phyloP scores from a whole-genome alignment of 2,888 invertebrate species.

The Perithous albicinctus region DNA sequence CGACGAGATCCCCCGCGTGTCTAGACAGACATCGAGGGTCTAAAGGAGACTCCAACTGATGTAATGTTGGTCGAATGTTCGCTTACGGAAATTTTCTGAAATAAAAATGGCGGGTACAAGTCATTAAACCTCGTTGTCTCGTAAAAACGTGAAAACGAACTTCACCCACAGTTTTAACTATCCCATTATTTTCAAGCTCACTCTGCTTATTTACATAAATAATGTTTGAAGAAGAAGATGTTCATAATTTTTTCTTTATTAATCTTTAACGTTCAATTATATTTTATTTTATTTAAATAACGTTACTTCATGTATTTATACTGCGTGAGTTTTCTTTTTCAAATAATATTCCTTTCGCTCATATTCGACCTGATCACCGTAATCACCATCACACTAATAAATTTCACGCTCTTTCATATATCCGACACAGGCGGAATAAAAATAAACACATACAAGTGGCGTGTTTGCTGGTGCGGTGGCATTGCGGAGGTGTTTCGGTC shows the following conservation, averaged over 20 bases:
- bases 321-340: background rate
- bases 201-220: too few species aligned
- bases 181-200: too few species aligned
- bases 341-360: background rate
- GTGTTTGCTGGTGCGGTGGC: constrained; percentile 20
- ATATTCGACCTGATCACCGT: background rate
- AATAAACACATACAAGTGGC: constrained; percentile 20
- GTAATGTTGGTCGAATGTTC: constrained; percentile 37
- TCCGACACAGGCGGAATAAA: constrained; percentile 15
- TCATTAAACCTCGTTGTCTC: constrained; percentile 31
- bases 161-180: too few species aligned
- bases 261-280: too few species aligned
- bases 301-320: background rate
- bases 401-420: background rate
- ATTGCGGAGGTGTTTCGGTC: constrained; percentile 76
- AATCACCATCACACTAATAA: background rate
- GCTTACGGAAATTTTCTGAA: constrained; percentile 41
- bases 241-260: too few species aligned
- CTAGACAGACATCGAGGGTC: constrained; percentile 62
- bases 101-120: constrained; percentile 32
- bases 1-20: constrained; percentile 34
- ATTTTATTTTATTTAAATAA: too few species aligned
- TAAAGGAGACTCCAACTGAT: constrained; percentile 14
- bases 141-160: background rate
- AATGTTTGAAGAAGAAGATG: too few species aligned